Evolutionary conservation across 1,140 invertebrate species (phyloP).

Genomic region (Marisa cornuarietis): DNA sequence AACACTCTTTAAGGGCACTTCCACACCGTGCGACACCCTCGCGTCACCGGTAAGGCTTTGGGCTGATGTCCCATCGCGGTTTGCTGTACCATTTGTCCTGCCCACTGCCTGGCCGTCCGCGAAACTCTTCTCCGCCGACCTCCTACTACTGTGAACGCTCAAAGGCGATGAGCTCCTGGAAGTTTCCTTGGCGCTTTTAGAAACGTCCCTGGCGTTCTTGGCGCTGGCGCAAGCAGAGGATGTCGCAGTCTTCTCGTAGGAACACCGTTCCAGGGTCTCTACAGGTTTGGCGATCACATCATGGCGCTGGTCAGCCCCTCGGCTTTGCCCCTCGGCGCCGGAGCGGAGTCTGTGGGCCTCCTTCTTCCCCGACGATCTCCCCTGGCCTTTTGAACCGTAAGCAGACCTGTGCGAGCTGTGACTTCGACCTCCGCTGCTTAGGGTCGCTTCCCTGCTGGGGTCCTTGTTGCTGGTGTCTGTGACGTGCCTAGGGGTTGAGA

Average conservation of each 20-base stretch:
- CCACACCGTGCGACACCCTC: too few relatives aligned
- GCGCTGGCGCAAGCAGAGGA: background rate
- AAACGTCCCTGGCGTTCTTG: too few relatives aligned
- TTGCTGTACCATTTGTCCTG: too few relatives aligned
- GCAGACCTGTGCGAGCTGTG: slow-evolving; percentile 5
- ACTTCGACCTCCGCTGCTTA: slow-evolving; percentile 7
- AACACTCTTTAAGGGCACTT: too few relatives aligned
- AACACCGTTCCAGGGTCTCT: background rate
- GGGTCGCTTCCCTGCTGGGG: background rate
- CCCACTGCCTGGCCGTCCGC: too few relatives aligned
- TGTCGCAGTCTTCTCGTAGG: background rate
- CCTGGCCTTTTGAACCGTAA: background rate
- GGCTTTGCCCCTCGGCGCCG: background rate
- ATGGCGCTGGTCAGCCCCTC: background rate
- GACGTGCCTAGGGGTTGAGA: too few relatives aligned
- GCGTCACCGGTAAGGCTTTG: too few relatives aligned
- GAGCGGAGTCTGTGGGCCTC: background rate
- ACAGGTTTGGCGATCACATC: background rate
- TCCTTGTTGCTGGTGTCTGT: background rate
- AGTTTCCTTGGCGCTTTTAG: too few relatives aligned
- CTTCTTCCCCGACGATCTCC: background rate
- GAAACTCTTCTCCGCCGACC: too few relatives aligned
- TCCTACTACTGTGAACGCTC: too few relatives aligned
- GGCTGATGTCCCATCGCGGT: too few relatives aligned
- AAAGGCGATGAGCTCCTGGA: too few relatives aligned